These are phyloP conservation scores for Agrotis segetum DNA, from an alignment of 2,888 invertebrate genomes.

Conservation along the genomic window DNA sequence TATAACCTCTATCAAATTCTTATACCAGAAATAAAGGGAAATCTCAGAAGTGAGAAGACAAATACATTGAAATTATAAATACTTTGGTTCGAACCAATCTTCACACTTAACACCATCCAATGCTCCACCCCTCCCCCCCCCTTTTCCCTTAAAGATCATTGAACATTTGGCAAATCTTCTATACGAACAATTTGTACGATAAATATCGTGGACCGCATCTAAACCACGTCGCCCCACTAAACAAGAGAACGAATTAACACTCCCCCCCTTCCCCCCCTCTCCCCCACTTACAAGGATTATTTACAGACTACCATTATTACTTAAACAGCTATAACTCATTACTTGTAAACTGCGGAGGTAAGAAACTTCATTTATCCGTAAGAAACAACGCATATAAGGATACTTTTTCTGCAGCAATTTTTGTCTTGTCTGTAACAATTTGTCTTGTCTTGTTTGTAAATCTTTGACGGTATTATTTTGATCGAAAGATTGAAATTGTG, in stretches of 20 bases:
- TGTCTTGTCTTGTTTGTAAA: no score
- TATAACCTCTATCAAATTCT: no score
- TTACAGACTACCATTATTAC: slow-evolving; percentile 51
- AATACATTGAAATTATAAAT: background rate
- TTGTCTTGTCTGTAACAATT: no score
- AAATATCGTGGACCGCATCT: slow-evolving; percentile 28
- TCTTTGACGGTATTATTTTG: no score
- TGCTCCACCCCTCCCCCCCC: background rate
- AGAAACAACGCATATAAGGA: background rate
- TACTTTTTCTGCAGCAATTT: background rate
- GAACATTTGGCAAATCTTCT: slow-evolving; percentile 4
- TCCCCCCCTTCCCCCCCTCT: slow-evolving; percentile 21
- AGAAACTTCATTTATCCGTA: slow-evolving; percentile 44
- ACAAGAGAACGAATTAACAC: slow-evolving; percentile 47
- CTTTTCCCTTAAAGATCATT: background rate
- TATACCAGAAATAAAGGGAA: background rate
- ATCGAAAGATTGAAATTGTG: no score
- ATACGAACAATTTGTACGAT: slow-evolving; percentile 28
- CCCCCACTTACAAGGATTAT: slow-evolving; percentile 45
- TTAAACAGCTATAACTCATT: slow-evolving; percentile 57
- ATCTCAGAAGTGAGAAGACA: background rate
- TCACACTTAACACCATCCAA: background rate
- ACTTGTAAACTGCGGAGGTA: slow-evolving; percentile 41
- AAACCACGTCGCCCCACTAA: slow-evolving; percentile 42
- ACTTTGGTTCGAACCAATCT: background rate